These are phyloP conservation scores for Hylaeus volcanicus DNA, from an alignment of 1,140 invertebrate genomes.

Conservation along the genomic window DNA sequence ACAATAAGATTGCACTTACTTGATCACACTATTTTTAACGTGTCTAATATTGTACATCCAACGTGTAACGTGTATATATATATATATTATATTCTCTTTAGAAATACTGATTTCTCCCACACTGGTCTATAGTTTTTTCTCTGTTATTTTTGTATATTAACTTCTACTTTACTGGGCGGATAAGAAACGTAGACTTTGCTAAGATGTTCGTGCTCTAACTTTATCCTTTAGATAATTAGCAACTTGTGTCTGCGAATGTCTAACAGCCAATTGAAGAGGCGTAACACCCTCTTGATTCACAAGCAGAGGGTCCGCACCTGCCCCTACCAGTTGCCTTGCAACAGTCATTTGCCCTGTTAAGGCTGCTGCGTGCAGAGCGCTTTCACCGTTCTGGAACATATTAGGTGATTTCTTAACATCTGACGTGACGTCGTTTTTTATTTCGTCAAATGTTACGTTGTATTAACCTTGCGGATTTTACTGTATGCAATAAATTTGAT, in stretches of 20 bases:
- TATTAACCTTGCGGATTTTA: no score
- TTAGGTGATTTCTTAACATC: background rate
- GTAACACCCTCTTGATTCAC: constrained; percentile 87
- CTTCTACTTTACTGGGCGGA: background rate
- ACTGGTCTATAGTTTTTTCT: constrained; percentile 1
- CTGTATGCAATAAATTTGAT: no score
- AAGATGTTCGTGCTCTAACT: constrained; percentile 68
- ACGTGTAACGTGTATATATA: constrained; percentile 16
- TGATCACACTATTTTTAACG: constrained; percentile 7
- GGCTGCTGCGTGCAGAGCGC: constrained; percentile 92
- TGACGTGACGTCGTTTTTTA: background rate
- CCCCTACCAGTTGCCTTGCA: constrained; percentile 88
- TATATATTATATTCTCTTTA: constrained; percentile 27
- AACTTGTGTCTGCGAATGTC: constrained; percentile 82
- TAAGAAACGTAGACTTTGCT: constrained; percentile 35
- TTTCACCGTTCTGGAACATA: constrained; percentile 91
- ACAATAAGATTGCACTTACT: constrained; percentile 14
- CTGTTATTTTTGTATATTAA: background rate
- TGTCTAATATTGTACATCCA: constrained; percentile 26
- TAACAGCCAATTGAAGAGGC: constrained; percentile 84
- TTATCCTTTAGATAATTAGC: constrained; percentile 82
- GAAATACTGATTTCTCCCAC: constrained; percentile 46
- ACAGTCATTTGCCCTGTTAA: constrained; percentile 92
- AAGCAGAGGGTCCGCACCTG: constrained; percentile 85
- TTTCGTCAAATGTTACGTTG: background rate